These are phyloP conservation scores for Megalops cyprinoides DNA, from an alignment of 2,797 vertebrate species.

Conservation along the genomic window DNA sequence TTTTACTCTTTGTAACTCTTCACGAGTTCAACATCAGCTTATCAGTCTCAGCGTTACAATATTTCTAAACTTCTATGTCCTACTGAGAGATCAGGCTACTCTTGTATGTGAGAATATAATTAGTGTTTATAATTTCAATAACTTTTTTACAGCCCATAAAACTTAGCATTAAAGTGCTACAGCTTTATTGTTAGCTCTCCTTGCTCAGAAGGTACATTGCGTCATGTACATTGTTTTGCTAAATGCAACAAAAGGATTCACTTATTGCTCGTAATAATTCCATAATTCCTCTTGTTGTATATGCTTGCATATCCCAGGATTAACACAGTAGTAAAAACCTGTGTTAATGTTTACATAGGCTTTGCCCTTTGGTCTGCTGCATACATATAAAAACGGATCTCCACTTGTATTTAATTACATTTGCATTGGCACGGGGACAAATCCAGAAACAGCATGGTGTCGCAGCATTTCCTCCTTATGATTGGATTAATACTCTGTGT, in stretches of 20 bases:
- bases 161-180: too few species aligned
- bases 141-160: too few species aligned
- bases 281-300: neutral
- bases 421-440: too few species aligned
- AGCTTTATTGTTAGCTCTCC: too few species aligned
- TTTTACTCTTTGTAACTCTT: too few species aligned
- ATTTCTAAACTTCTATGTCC: too few species aligned
- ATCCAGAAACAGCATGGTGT: slow-evolving; percentile 53
- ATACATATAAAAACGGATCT: slow-evolving; percentile 37
- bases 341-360: neutral
- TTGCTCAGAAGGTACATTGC: slow-evolving; percentile 4
- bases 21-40: too few species aligned
- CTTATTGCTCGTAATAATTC: neutral
- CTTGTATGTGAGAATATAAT: too few species aligned
- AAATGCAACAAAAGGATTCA: neutral
- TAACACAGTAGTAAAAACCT: slow-evolving; percentile 1
- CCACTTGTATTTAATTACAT: neutral
- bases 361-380: slow-evolving; percentile 65
- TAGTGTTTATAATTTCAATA: too few species aligned
- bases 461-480: slow-evolving; percentile 28
- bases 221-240: neutral
- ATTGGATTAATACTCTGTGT: slow-evolving; percentile 62
- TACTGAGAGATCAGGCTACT: too few species aligned
- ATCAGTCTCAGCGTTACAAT: too few species aligned
- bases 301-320: neutral